phyloP scores from a whole-genome alignment of 1,140 invertebrate genomes.

The Drosophila sucinea region DNA sequence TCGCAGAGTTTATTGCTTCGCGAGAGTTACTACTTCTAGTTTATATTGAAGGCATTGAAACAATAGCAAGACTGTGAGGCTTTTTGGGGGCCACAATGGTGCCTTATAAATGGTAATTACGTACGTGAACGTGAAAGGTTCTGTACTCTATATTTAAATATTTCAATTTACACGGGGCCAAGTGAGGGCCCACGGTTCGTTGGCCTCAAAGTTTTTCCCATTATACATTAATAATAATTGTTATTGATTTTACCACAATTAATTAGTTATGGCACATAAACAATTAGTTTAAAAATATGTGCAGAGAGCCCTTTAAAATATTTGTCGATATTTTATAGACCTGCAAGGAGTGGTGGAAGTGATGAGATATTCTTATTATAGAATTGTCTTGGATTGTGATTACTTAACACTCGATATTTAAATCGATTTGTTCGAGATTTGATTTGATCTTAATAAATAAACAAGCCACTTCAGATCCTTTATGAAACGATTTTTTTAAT shows the following conservation, averaged over 20 bases:
- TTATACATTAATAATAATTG: constrained; percentile 60
- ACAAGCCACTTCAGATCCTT: too few relatives aligned
- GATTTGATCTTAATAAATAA: too few relatives aligned
- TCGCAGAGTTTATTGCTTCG: constrained; percentile 20
- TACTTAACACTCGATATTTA: too few relatives aligned
- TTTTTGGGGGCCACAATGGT: constrained; percentile 28
- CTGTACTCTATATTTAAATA: constrained; percentile 29
- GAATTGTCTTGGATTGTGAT: too few relatives aligned
- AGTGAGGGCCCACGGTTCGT: constrained; percentile 45
- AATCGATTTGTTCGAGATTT: too few relatives aligned
- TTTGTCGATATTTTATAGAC: not conserved
- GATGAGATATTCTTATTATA: too few relatives aligned
- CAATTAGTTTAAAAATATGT: not conserved
- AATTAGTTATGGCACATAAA: constrained; percentile 16
- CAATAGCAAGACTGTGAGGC: constrained; percentile 15
- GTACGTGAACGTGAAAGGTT: constrained; percentile 11
- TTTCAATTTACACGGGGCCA: constrained; percentile 31
- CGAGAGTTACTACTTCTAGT: not conserved
- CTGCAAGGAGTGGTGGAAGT: too few relatives aligned
- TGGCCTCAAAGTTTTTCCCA: constrained; percentile 39
- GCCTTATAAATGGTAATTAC: constrained; percentile 62
- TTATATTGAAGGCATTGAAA: constrained; percentile 12
- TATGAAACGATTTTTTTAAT: too few relatives aligned
- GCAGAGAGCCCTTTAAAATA: too few relatives aligned
- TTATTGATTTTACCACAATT: constrained; percentile 56